Base-by-base conservation (phyloP, 1,140 invertebrate species). In the Bacillus rossius region DNA sequence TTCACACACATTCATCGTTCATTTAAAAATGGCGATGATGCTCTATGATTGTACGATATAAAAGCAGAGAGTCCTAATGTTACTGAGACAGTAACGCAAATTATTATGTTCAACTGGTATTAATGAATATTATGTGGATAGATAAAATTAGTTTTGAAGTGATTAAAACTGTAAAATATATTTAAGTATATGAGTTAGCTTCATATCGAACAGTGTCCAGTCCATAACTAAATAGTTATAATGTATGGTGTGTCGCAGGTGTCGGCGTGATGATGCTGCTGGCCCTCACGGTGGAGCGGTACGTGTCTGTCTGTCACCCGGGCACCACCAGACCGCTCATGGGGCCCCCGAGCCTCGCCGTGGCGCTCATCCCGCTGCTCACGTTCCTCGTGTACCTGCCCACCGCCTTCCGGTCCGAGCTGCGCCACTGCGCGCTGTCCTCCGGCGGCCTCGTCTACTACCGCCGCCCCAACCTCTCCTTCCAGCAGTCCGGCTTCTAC, bases 251-350 rank as follows among this genome's bases (percentile, higher is more conserved):
- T 51, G 8, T 53, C 64, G 13, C 64, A 84, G 85, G 85, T 19
- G 78, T 86, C 2, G 83, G 87, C 10, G 87, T 91, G 0, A 81
- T 91, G 73, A 88, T 88, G 83, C 79, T 92, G 3, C 77, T 91
- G 20, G 87, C 86, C 13, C 77, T 92, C 60, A 91, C 88, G 8
- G 76, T 89, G n/a, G 89, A 91, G 70, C 77, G 89, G 8, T 91
- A 90, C 73, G 80, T 90, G 2, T 89, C 88, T 40, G 88, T 92
- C 1, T 92, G 89, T 66, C 86, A 88, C 72, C 86, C 88, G 20
- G 81, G 83, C 13, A 76, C 80, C 74, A 69, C 84, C 61, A 68
- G 84, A 63, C 76, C 82, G 77, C 73, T 75, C 74, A 77, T 78
- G 73, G 72, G 81, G 64, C 82, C 79, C 42, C 81, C 75, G 45